Conservation (phyloP, 1,140 invertebrate genomes). For the Drosophila repleta region DNA sequence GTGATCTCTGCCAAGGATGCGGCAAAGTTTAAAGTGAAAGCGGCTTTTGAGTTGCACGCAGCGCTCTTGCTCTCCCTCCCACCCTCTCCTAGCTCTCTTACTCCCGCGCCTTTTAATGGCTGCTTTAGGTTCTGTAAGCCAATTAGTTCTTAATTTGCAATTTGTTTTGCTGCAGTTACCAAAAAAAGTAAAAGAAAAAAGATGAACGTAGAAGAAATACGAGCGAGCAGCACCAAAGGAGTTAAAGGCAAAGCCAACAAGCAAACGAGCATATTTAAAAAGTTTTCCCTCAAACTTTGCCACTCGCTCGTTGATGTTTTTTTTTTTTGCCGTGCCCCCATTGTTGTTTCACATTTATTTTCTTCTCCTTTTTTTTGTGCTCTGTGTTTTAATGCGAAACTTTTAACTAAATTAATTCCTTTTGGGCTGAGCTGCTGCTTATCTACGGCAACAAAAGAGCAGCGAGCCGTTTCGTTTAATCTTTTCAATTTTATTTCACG, state of each 20-base stretch:
- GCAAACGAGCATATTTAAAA: constrained; percentile 82
- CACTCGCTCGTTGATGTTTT: constrained; percentile 46
- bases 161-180: constrained; percentile 78
- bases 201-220: constrained; percentile 18
- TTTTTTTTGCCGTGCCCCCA: constrained; percentile 27
- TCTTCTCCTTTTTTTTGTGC: constrained; percentile 1
- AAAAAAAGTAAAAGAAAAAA: constrained; percentile 24
- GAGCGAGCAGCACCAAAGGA: constrained; percentile 52
- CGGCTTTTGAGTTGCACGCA: constrained; percentile 33
- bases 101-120: constrained; percentile 65
- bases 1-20: constrained; percentile 62
- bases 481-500: constrained; percentile 29
- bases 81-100: constrained; percentile 14
- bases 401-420: constrained; percentile 82
- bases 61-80: neutral
- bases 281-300: constrained; percentile 75
- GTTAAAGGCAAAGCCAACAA: constrained; percentile 73
- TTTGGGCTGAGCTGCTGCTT: constrained; percentile 71
- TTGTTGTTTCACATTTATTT: constrained; percentile 55
- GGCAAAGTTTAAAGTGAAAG: constrained; percentile 74
- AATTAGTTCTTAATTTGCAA: constrained; percentile 83
- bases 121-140: constrained; percentile 81
- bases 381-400: constrained; percentile 71
- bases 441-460: constrained; percentile 62
- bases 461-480: constrained; percentile 52